These are phyloP conservation scores for Argyrosomus regius DNA, from an alignment of 2,797 vertebrate species.

Conservation along the genomic window DNA sequence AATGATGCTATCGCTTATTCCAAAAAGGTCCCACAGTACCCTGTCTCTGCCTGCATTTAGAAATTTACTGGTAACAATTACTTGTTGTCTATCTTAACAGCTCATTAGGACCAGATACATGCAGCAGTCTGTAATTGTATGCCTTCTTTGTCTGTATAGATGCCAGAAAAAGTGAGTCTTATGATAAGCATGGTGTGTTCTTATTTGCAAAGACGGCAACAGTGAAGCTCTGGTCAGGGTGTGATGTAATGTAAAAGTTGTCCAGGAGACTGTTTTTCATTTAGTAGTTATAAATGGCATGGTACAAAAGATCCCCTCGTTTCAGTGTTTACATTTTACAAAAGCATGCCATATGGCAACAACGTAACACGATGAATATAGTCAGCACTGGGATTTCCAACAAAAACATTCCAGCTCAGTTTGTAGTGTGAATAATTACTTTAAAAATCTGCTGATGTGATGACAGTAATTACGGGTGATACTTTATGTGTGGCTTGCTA, in stretches of 20 bases:
- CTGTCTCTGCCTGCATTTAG: slow-evolving; percentile 18
- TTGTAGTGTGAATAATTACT: slow-evolving; percentile 65
- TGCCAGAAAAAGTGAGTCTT: neutral
- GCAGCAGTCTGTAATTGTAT: slow-evolving; percentile 6
- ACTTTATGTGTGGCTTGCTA: slow-evolving; percentile 41
- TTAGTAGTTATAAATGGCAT: slow-evolving; percentile 17
- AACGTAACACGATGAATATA: slow-evolving; percentile 32
- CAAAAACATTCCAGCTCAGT: slow-evolving; percentile 43
- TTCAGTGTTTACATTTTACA: slow-evolving; percentile 48
- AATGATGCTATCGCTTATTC: slow-evolving; percentile 25
- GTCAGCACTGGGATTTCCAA: slow-evolving; percentile 41
- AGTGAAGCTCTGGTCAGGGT: slow-evolving; percentile 27
- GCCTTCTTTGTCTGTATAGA: slow-evolving; percentile 3
- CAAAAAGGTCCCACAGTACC: slow-evolving; percentile 10
- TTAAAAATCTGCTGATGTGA: slow-evolving; percentile 62
- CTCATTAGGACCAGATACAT: slow-evolving; percentile 12
- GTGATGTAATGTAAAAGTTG: slow-evolving; percentile 37
- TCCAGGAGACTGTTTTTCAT: slow-evolving; percentile 26
- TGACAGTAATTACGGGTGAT: slow-evolving; percentile 64
- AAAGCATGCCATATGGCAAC: slow-evolving; percentile 42
- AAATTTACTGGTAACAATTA: neutral
- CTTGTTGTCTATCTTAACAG: neutral
- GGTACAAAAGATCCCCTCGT: slow-evolving; percentile 17
- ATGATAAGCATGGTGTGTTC: neutral
- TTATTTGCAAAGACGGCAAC: slow-evolving; percentile 8